Base-by-base conservation (phyloP, 2,797 vertebrate species). In the Lepilemur ruficaudatus region DNA sequence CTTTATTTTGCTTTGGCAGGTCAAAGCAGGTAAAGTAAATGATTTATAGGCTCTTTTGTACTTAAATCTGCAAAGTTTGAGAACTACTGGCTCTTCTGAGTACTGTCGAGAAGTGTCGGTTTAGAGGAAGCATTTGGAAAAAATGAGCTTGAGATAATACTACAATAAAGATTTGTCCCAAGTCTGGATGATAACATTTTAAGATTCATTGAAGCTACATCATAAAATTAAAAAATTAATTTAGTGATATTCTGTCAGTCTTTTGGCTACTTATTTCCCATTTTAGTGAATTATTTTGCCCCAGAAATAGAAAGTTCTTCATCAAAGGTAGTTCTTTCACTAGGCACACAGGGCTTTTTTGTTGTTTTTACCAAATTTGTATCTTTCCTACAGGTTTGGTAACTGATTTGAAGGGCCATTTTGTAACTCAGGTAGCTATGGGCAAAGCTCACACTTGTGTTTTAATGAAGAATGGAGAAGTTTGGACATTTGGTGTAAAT, bases 401-500 rank as follows among this genome's bases (percentile, higher is more conserved):
- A 97, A 99, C 99, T 18, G 99, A 99, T 98, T 99, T 99, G 98
- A 99, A 99, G 97, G 99, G 99, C 76, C 99, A 99, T 98, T 99
- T 99, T 98, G 99, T 99, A 97, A 99, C 99, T 98, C 99, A 99
- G 98, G 99, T 99, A 95, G 99, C 99, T 82, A 99, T 99, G 99
- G 99, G 99, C 46, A 99, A 99, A 98, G 99, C 99, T 97, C 99
- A 99, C 84, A 99, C 99, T 5, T 99, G 99, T 98, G 99, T 99
- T 69, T 98, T 99, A 98, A 99, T 99, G 95, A 99, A 99, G 98
- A 99, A 98, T 2, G 99, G 99, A 59, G 99, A 99, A 97, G 99
- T 99, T 89, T 99, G 99, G 99, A 99, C 99, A 0, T 99, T 99
- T 97, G 99, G 99, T 32, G 99, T 99, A 83, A 99, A 99, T 98